Evolutionary conservation across 2,113 vertebrate genomes (phyloP).

Genomic region (Anthoscopus minutus): DNA sequence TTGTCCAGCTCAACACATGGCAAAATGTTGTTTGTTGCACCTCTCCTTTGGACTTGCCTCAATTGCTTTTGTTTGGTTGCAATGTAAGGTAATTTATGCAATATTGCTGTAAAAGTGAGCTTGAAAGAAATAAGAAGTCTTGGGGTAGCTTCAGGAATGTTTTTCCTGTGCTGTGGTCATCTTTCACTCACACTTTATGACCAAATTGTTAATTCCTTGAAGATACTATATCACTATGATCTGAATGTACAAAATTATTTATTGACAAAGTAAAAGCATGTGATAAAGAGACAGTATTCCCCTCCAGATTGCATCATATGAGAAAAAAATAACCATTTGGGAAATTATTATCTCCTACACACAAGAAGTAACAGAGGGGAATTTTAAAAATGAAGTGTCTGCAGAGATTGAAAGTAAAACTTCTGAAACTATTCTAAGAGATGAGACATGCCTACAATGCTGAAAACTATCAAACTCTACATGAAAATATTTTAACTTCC

Average conservation of each 20-base stretch:
- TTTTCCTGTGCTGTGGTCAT: not conserved
- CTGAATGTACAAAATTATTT: not conserved
- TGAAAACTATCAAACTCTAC: not conserved
- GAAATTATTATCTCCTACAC: not conserved
- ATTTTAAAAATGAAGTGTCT: not conserved
- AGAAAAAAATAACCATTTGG: not conserved
- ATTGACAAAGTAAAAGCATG: not conserved
- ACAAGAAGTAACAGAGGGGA: not conserved
- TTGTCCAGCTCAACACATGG: not conserved
- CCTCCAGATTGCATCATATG: not conserved
- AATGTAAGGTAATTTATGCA: not conserved
- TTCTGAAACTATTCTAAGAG: not conserved
- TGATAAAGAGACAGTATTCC: not conserved
- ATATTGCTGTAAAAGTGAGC: not conserved
- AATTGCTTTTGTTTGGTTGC: not conserved
- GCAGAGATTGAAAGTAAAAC: constrained; percentile 12
- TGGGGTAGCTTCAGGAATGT: not conserved
- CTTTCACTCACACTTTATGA: not conserved
- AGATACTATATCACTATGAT: not conserved
- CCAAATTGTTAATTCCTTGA: not conserved
- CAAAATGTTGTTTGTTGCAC: not conserved
- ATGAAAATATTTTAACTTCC: not conserved
- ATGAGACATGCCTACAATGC: not conserved
- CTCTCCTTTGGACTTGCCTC: not conserved
- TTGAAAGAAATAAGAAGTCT: not conserved